A percentile compares a stretch with the other conserved stretches of the same genome.
Conservation (phyloP, 2,113 vertebrate species). For the Canis aureus region DNA sequence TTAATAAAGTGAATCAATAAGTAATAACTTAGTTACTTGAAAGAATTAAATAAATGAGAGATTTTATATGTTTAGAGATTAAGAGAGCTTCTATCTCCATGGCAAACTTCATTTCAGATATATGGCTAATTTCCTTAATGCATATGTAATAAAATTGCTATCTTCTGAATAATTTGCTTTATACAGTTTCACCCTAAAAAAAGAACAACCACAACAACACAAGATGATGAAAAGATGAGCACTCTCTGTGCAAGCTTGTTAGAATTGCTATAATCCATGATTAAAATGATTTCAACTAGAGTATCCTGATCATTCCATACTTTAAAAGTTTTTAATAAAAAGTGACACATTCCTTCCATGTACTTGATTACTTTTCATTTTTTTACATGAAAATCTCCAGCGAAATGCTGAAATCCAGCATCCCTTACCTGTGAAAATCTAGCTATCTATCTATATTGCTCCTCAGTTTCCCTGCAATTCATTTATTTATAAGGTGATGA, state of each 20-base stretch:
- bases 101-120: not conserved
- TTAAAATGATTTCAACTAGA: not conserved
- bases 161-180: not conserved
- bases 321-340: not conserved
- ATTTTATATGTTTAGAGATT: not conserved
- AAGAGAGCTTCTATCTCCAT: not conserved
- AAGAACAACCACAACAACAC: not conserved
- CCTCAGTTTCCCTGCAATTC: not conserved
- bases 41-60: not conserved
- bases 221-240: not conserved
- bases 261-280: not conserved
- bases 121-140: not conserved
- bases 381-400: not conserved
- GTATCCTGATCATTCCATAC: not conserved
- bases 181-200: not conserved
- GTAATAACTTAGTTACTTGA: not conserved
- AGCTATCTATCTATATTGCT: rapidly evolving
- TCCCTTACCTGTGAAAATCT: not conserved
- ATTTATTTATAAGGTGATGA: no score
- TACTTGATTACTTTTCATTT: not conserved
- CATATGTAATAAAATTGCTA: not conserved
- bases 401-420: not conserved
- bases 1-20: slow-evolving; percentile 47
- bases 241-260: not conserved
- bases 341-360: not conserved